Evolutionary conservation across 2,888 invertebrate genomes (phyloP).

Genomic region (Standfussiana lucernea): DNA sequence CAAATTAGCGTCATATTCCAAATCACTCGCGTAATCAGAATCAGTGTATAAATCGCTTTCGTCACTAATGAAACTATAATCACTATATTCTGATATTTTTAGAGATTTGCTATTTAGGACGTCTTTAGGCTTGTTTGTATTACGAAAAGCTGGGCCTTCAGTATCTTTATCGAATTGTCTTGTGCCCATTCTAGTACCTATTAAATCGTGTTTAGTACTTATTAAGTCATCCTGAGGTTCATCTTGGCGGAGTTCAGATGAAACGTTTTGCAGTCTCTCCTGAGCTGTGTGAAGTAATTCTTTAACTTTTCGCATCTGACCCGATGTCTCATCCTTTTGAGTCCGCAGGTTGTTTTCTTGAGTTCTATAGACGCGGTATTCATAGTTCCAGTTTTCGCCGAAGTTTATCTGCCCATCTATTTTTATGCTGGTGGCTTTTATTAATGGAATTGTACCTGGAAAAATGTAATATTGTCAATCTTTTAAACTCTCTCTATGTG

Average conservation of each 20-base stretch:
- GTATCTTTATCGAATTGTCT: neutral
- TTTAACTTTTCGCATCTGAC: neutral
- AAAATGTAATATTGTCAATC: neutral
- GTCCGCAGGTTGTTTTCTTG: too few species aligned
- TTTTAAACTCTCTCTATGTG: neutral
- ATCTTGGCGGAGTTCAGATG: neutral
- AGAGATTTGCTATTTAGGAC: neutral
- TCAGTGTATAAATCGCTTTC: neutral
- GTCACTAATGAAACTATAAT: neutral
- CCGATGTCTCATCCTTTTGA: neutral
- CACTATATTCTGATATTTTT: neutral
- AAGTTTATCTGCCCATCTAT: conserved; percentile 74
- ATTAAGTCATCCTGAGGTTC: neutral
- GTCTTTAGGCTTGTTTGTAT: neutral
- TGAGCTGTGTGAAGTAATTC: neutral
- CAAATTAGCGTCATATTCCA: neutral
- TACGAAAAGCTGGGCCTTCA: neutral
- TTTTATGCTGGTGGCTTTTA: conserved; percentile 62
- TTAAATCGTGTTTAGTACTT: neutral
- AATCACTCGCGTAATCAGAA: neutral
- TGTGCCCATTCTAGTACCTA: neutral
- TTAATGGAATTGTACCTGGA: conserved; percentile 35
- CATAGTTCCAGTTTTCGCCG: conserved; percentile 74
- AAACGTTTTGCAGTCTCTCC: neutral
- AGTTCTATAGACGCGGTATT: conserved; percentile 55